Conservation (phyloP, 2,113 vertebrate species). For the Taxidea taxus region DNA sequence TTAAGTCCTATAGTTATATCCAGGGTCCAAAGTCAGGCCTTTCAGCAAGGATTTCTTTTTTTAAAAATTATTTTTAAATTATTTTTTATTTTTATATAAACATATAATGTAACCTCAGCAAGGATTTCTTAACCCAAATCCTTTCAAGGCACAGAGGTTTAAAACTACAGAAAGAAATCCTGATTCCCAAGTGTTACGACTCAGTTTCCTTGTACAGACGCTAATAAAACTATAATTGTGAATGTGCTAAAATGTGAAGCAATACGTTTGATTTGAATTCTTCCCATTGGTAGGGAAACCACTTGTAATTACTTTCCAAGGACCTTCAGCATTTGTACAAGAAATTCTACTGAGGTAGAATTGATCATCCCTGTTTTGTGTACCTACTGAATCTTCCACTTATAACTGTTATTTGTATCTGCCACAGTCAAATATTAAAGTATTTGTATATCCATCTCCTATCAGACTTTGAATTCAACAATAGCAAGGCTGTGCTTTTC, state of each 20-base stretch:
- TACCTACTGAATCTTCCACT: not conserved
- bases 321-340: not conserved
- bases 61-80: too few relatives aligned
- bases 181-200: not conserved
- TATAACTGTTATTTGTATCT: not conserved
- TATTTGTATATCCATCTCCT: not conserved
- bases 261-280: not conserved
- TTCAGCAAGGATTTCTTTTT: constrained; percentile 17
- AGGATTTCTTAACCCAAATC: constrained; percentile 15
- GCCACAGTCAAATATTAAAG: not conserved
- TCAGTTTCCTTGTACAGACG: not conserved
- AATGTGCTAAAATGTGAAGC: not conserved
- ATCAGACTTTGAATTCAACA: not conserved
- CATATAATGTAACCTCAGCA: too few relatives aligned
- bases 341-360: not conserved
- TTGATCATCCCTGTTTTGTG: not conserved
- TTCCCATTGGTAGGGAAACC: not conserved
- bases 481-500: not conserved
- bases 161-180: not conserved
- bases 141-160: not conserved
- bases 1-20: not conserved
- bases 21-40: not conserved
- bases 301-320: not conserved
- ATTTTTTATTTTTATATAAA: too few relatives aligned
- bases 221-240: not conserved